Conservation (phyloP, 2,113 vertebrate species). For the Loxodonta africana region DNA sequence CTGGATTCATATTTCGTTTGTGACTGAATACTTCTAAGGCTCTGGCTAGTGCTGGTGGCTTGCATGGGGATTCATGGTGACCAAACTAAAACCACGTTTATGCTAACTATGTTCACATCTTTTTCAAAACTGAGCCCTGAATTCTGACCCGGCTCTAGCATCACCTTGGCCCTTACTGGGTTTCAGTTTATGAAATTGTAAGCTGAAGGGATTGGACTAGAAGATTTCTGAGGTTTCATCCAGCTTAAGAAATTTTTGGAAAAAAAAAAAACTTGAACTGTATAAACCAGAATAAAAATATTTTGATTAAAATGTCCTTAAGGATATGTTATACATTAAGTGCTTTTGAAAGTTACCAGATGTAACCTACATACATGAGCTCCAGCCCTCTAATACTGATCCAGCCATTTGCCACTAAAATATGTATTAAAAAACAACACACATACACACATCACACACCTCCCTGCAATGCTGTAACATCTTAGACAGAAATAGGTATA, state of each 20-base stretch:
- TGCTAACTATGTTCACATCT: background rate
- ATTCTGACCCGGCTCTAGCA: background rate
- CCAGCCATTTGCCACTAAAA: slow-evolving; percentile 36
- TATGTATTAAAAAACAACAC: background rate
- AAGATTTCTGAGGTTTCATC: slow-evolving; percentile 31
- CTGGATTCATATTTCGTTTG: background rate
- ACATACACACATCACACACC: background rate
- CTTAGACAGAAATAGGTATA: background rate
- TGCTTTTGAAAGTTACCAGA: slow-evolving; percentile 11
- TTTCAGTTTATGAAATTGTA: background rate
- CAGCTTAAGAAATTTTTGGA: slow-evolving; percentile 28
- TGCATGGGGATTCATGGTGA: background rate
- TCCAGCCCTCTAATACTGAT: background rate
- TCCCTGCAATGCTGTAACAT: background rate
- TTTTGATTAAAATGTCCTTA: slow-evolving; percentile 44
- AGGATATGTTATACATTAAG: slow-evolving; percentile 20
- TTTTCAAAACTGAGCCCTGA: background rate
- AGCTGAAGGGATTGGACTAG: background rate
- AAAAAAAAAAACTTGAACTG: background rate
- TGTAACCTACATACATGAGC: slow-evolving; percentile 1
- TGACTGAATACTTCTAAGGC: background rate
- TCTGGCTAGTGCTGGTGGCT: background rate
- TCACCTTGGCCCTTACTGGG: background rate
- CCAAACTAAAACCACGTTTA: background rate
- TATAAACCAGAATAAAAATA: slow-evolving; percentile 37